phyloP scores from a whole-genome alignment of 2,888 invertebrate genomes.

The Sympetrum striolatum region DNA sequence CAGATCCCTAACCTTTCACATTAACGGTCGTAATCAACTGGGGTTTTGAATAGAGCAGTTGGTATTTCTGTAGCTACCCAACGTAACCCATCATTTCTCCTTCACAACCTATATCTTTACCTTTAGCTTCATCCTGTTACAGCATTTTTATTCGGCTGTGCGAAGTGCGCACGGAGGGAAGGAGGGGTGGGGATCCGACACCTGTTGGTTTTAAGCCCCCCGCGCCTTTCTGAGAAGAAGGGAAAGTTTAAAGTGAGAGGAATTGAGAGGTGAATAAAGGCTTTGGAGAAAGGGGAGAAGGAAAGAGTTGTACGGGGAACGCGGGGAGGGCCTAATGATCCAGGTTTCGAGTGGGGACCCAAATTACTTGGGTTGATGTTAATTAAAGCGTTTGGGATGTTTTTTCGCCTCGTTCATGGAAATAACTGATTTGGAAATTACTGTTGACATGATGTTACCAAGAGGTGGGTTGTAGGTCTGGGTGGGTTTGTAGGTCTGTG shows the following conservation, averaged over 20 bases:
- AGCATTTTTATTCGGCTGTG: neutral
- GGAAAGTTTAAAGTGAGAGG: neutral
- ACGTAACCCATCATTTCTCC: too few relatives aligned
- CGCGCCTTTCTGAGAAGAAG: neutral
- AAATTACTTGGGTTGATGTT: neutral
- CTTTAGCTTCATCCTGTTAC: too few relatives aligned
- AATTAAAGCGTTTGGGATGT: neutral
- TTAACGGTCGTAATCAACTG: too few relatives aligned
- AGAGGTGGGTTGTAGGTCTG: neutral
- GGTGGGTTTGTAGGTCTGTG: neutral
- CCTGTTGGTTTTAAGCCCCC: slow-evolving; percentile 27
- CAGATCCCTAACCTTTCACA: too few relatives aligned
- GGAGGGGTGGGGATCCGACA: neutral
- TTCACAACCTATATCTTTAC: too few relatives aligned
- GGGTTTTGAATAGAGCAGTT: too few relatives aligned
- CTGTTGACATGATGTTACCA: neutral
- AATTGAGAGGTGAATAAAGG: neutral
- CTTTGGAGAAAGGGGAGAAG: neutral
- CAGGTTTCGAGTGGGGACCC: neutral
- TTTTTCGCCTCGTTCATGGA: neutral
- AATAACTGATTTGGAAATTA: neutral
- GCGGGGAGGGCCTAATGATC: neutral
- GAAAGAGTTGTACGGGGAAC: neutral
- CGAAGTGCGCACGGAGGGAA: neutral
- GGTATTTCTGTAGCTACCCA: too few relatives aligned